Percentiles rank a stretch among this genome's conserved stretches.
Evolutionary conservation across 2,113 vertebrate genomes (phyloP).

Genomic region (Pipa parva): DNA sequence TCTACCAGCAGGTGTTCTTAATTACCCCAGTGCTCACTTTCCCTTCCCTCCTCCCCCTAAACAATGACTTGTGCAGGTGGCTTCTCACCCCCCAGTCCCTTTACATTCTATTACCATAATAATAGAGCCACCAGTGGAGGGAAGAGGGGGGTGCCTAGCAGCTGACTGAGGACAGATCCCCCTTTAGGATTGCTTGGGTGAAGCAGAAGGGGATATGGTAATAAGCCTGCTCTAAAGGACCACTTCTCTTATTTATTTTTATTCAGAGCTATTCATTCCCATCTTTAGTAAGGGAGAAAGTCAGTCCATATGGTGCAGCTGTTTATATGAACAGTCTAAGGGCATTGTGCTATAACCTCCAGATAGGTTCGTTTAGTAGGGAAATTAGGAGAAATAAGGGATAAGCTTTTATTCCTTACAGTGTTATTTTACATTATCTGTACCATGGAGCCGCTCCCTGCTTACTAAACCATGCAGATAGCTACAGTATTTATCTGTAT

Average conservation of each 20-base stretch:
- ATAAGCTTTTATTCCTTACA: too few relatives aligned
- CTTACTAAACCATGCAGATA: too few relatives aligned
- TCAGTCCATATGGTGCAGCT: background rate
- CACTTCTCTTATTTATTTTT: conserved; percentile 20
- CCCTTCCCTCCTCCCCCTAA: background rate
- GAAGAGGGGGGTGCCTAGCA: background rate
- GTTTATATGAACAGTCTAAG: background rate
- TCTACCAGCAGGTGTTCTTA: conserved; percentile 24
- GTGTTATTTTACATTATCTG: too few relatives aligned
- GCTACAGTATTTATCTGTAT: too few relatives aligned
- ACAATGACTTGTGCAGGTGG: conserved; percentile 31
- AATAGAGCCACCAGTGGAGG: conserved; percentile 1
- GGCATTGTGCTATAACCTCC: too few relatives aligned
- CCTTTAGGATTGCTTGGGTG: background rate
- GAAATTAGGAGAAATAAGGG: too few relatives aligned
- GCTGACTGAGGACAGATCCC: background rate
- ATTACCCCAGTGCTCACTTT: conserved; percentile 17
- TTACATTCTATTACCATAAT: conserved; percentile 34
- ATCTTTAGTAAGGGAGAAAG: background rate
- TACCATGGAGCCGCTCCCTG: too few relatives aligned
- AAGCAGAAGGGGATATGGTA: background rate
- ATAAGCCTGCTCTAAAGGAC: background rate
- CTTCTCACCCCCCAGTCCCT: background rate
- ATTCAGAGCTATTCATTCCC: conserved; percentile 1
- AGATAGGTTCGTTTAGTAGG: too few relatives aligned